Base-by-base conservation (phyloP, 2,888 invertebrate species). In the Listrodromus nycthemerus region DNA sequence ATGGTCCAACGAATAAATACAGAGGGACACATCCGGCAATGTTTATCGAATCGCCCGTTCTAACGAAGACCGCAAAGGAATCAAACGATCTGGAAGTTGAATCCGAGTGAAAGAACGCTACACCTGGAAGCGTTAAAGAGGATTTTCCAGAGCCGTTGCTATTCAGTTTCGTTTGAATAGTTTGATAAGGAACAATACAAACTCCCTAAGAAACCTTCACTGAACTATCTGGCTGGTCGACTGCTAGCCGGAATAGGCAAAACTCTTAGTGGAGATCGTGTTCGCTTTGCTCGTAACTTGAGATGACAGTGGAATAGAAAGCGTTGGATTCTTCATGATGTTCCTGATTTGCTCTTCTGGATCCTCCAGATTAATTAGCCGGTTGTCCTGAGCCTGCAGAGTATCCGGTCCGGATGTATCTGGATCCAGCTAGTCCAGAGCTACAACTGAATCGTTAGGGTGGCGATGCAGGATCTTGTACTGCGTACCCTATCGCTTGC, bases 271-370 rank as follows among this genome's bases (percentile, higher is more conserved):
- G 74, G 63, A 67, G 80, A 76, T 37, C 75, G 48, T 61, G 83
- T 80, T 83, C 75, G 83, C 80, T 73, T 83, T 83, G 73, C 67
- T 83, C 37, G 58, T 30, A 67, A 67, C 71, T 80, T 76, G 41
- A 77, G 76, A 70, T 79, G 82, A 82, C 79, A 76, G 76, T 27
- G 70, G 83, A 80, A 80, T 83, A 83, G 83, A 83, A 83, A 83
- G 83, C 83, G 66, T 73, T 76, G 83, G 73, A 45, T 80, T 76
- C 58, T 24, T 13, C 19, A 16, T 48, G 65, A 41, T 30, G 10
- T 21, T 45, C 33, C 65, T 45, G 63, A 77, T 73, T 73, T 83
- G 76, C 67, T 80, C 77, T 45, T 73, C 80, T 80, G 76, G 41
- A 1, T 67, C 83, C 76, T 4, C 0, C 16, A 5, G 41, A 45